A percentile compares a stretch with the other conserved stretches of the same genome.
phyloP scores from a whole-genome alignment of 1,140 invertebrate genomes.

The Akabosia matsudoensis region DNA sequence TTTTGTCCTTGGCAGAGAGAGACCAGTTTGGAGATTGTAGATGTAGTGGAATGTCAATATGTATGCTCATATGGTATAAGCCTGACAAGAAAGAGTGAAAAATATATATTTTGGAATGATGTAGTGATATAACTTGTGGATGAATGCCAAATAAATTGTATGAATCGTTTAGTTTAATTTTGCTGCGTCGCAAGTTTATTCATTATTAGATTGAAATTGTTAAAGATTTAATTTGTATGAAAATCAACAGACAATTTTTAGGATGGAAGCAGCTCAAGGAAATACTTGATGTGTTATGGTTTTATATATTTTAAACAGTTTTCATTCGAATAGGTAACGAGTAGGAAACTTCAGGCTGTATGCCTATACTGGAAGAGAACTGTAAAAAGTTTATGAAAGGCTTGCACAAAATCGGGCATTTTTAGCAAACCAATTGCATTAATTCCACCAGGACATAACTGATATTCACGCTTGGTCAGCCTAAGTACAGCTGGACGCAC shows the following conservation, averaged over 20 bases:
- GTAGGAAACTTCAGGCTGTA: no score
- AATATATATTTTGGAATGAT: no score
- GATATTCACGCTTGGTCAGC: constrained; percentile 12
- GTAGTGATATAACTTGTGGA: not conserved
- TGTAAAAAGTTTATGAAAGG: not conserved
- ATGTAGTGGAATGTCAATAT: not conserved
- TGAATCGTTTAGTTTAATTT: not conserved
- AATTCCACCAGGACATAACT: not conserved
- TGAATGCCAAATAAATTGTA: not conserved
- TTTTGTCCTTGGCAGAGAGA: constrained; percentile 19
- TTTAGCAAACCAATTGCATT: not conserved
- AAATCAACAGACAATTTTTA: not conserved
- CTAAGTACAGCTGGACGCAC: not conserved
- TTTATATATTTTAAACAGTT: no score
- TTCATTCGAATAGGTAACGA: no score
- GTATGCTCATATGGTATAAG: no score
- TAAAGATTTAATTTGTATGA: not conserved
- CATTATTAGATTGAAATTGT: not conserved
- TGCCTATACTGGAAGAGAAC: no score
- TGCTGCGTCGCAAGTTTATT: not conserved
- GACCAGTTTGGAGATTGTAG: not conserved
- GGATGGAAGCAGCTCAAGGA: not conserved
- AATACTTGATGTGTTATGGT: not conserved
- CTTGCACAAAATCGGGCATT: not conserved
- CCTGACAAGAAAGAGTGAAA: no score